Evolutionary conservation across 2,113 vertebrate genomes (phyloP), one percentile per base, ranked within the genome.

Genomic region (Vimba vimba): DNA sequence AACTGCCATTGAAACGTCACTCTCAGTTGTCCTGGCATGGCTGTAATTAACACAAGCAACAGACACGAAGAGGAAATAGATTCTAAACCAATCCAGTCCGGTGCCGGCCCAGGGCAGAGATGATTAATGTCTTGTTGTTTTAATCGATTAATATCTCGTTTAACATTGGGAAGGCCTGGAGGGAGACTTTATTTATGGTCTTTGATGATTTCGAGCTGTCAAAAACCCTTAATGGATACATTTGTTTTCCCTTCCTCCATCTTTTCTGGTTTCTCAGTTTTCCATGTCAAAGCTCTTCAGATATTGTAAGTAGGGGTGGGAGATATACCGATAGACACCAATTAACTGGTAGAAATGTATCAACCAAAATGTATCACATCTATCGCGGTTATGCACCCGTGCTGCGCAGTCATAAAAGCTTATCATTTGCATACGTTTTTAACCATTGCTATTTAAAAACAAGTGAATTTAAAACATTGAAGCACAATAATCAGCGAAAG

Each of bases 51-150:
- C 88, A 78, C 80, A 88, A 68, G 39, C 89, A 91, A 86, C 85
- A 91, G 91, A 92, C 87, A 36, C 88, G 90, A 86, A 89, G 86
- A 90, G 91, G 89, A 91, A 92, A 88, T 87, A 87, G 89, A 94
- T 94, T 91, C 83, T 87, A 82, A 92, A 93, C 88, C 92, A 92
- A 89, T 93, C 73, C 62, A 82, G 87, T 62, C 85, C 90, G 90
- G 91, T 92, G 87, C 82, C 85, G 89, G 93, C 90, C 91, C 86
- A 92, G 92, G 91, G 87, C 83, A 81, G 89, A 89, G 82, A 88
- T 92, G 86, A 90, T 88, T 86, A 85, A 87, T 86, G 82, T 43
- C 50, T 84, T 47, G 55, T 84, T 88, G 83, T 80, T 87, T 76
- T 88, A 89, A 88, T 89, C 69, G 62, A 86, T 88, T 85, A 78